These are phyloP conservation scores for Scopus umbretta DNA, from an alignment of 2,113 vertebrate species.

Conservation along the genomic window DNA sequence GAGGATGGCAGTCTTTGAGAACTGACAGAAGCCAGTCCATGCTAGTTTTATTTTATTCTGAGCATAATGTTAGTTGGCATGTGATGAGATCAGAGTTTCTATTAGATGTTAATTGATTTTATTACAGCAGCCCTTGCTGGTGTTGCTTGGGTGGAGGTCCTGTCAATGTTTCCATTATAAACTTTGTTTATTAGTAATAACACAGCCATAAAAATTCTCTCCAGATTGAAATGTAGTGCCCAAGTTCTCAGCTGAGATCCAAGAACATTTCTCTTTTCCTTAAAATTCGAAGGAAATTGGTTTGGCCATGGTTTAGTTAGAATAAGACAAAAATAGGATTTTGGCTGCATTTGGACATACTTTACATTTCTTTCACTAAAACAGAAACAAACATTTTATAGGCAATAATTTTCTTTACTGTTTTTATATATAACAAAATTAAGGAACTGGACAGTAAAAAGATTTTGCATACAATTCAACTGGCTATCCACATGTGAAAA, in stretches of 20 bases:
- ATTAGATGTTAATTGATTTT: slow-evolving; percentile 36
- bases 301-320: slow-evolving; percentile 33
- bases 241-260: neutral
- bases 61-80: neutral
- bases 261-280: slow-evolving; percentile 21
- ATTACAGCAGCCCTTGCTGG: neutral
- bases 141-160: neutral
- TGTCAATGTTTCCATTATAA: slow-evolving; percentile 45
- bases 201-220: slow-evolving; percentile 23
- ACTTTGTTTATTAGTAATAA: slow-evolving; percentile 43
- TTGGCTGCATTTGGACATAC: slow-evolving; percentile 7
- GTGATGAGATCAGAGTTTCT: slow-evolving; percentile 23
- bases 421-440: slow-evolving; percentile 10
- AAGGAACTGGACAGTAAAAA: neutral
- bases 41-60: neutral
- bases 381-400: slow-evolving; percentile 8
- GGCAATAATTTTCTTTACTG: neutral
- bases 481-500: neutral
- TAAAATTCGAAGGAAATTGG: slow-evolving; percentile 39
- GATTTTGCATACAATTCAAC: neutral
- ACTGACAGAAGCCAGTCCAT: neutral
- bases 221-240: neutral
- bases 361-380: slow-evolving; percentile 19
- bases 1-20: neutral
- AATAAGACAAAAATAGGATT: slow-evolving; percentile 6